A percentile compares a stretch with the other conserved stretches of the same genome.
Conservation (phyloP, 2,113 vertebrate species). For the Amphiprion percula region DNA sequence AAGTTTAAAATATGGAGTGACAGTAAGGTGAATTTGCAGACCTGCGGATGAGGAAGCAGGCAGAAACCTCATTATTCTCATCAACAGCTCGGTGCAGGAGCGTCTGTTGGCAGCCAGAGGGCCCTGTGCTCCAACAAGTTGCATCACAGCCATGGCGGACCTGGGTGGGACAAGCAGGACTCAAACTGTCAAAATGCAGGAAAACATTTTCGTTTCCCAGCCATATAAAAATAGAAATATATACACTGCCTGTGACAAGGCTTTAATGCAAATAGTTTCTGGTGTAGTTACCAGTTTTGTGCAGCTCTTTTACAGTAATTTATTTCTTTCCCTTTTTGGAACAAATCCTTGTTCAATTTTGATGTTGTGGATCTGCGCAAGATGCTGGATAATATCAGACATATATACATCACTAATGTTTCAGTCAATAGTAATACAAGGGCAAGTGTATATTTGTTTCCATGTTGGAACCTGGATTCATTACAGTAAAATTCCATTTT, state of each 20-base stretch:
- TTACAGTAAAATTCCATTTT: too few species aligned
- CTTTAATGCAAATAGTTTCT: too few species aligned
- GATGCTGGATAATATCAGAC: too few species aligned
- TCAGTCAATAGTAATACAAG: too few species aligned
- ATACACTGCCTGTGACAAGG: background rate
- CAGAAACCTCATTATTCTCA: conserved; percentile 92
- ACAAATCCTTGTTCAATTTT: too few species aligned
- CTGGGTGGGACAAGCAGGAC: conserved; percentile 71
- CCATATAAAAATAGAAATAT: background rate
- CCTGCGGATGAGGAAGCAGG: conserved; percentile 98
- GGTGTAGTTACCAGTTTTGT: too few species aligned
- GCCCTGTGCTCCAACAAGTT: conserved; percentile 93
- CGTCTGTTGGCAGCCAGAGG: conserved; percentile 93
- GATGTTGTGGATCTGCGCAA: too few species aligned
- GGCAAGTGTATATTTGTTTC: too few species aligned
- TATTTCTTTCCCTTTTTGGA: too few species aligned
- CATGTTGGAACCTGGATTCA: too few species aligned
- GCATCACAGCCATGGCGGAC: conserved; percentile 97
- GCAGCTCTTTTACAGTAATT: too few species aligned
- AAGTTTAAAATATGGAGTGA: background rate
- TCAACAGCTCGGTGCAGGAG: conserved; percentile 96
- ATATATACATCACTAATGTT: too few species aligned
- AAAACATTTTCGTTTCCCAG: background rate
- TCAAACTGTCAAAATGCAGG: background rate
- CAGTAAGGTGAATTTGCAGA: conserved; percentile 55